Evolutionary conservation across 2,888 invertebrate genomes (phyloP), one percentile per base, ranked within the genome.

Genomic region (Lasius fuliginosus): DNA sequence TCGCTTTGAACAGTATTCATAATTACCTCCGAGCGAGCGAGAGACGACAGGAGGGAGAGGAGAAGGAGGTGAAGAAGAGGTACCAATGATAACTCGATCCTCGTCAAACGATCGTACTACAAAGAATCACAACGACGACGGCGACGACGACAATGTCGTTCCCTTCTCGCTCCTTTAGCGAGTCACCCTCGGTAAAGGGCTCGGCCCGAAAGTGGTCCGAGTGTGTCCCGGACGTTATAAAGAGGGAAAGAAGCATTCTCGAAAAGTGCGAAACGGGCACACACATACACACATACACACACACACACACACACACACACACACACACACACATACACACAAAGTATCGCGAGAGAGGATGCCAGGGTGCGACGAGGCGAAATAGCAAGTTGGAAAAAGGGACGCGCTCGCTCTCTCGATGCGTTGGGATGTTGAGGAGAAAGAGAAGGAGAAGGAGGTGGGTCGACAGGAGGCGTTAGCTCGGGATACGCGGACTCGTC

Each of bases 401-500:
- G 69, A 79, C 58, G 71, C 75, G 46, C 23, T 65, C 74, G 40
- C 36, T 67, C 79, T 79, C 71, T 60, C 71, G 79, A 77, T 75
- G 73, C 86, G 60, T 77, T 82, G 84, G 56, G 82, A 46, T 85
- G 87, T 58, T 36, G 27, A 81, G 90, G 74, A 88, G 87, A 89
- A 87, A 87, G 86, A 85, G 83, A 67, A 76, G 83, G 76, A 74
- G 77, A 83, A 83, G 86, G 85, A 74, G 86, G 86, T 86, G 88
- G 88, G 86, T 88, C 89, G 91, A 88, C 88, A 90, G 91, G 90
- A 92, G 88, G 90, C 88, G 90, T 90, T 88, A 88, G 88, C 89
- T 90, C 88, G 90, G 89, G 90, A 91, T 89, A 91, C 90, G 91
- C 90, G 90, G 90, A 92, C 86, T 91, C 92, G 92, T 92, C 93